phyloP scores from a whole-genome alignment of 2,113 vertebrate genomes.

The Cyphomyrus discorhynchus region DNA sequence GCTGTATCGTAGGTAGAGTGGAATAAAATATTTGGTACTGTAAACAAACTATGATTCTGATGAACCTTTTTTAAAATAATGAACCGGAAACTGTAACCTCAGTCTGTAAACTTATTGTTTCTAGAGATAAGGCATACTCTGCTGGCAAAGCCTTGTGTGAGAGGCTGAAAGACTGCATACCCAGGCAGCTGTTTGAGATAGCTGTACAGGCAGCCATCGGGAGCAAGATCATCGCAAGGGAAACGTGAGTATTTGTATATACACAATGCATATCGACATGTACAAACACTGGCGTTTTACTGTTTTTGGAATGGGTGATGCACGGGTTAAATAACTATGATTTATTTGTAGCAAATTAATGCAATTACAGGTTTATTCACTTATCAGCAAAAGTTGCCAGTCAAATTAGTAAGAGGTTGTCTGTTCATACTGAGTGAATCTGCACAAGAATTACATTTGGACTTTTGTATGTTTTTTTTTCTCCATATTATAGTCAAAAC shows the following conservation, averaged over 20 bases:
- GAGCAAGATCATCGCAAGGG: constrained; percentile 84
- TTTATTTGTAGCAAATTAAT: background rate
- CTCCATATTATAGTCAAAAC: background rate
- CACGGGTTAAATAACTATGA: background rate
- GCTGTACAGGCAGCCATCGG: constrained; percentile 85
- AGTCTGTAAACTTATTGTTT: background rate
- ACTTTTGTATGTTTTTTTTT: background rate
- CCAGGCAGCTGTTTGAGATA: constrained; percentile 91
- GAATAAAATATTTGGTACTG: background rate
- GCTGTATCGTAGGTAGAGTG: background rate
- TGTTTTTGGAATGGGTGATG: background rate
- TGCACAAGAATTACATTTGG: background rate
- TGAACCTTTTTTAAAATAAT: background rate
- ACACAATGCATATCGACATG: background rate
- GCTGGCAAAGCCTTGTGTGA: constrained; percentile 84
- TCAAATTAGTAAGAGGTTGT: background rate
- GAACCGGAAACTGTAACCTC: background rate
- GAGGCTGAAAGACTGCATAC: constrained; percentile 80
- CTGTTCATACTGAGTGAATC: background rate
- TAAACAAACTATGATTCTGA: background rate
- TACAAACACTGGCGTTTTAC: background rate
- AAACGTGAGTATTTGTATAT: constrained; percentile 73
- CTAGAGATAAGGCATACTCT: constrained; percentile 64
- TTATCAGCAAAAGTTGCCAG: background rate
- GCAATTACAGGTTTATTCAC: background rate